Conservation (phyloP, 2,797 vertebrate genomes). For the Falco berigora region DNA sequence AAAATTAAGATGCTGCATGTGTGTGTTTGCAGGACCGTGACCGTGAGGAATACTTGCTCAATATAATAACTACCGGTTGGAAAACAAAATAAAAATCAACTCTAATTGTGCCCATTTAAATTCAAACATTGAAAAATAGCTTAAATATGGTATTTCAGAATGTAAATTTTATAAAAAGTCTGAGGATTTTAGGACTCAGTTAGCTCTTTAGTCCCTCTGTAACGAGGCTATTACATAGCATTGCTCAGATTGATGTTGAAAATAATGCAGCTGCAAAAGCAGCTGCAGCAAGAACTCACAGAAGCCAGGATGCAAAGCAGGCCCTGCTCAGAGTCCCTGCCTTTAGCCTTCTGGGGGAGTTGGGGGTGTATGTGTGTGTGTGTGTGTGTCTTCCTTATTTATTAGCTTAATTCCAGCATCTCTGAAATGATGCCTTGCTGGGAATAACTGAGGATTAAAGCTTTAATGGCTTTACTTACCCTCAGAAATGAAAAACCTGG, state of each 20-base stretch:
- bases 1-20: slow-evolving; percentile 20
- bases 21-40: slow-evolving; percentile 9
- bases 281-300: slow-evolving; percentile 45
- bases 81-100: slow-evolving; percentile 56
- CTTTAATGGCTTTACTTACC: background rate
- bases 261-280: slow-evolving; percentile 59
- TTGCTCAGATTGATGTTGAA: slow-evolving; percentile 7
- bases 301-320: slow-evolving; percentile 19
- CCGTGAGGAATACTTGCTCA: background rate
- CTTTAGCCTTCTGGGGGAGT: background rate
- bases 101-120: slow-evolving; percentile 47
- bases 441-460: background rate
- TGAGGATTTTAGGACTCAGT: slow-evolving; percentile 24
- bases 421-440: background rate
- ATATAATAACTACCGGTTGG: slow-evolving; percentile 45
- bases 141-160: slow-evolving; percentile 57
- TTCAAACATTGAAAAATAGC: slow-evolving; percentile 38
- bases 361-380: no score
- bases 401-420: slow-evolving; percentile 30
- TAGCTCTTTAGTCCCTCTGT: slow-evolving; percentile 33
- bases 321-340: background rate
- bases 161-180: slow-evolving; percentile 8
- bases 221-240: slow-evolving; percentile 48
- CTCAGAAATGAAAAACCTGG: background rate
- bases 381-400: background rate